Conservation (phyloP, 1,140 invertebrate species). For the Octopus sinensis region DNA sequence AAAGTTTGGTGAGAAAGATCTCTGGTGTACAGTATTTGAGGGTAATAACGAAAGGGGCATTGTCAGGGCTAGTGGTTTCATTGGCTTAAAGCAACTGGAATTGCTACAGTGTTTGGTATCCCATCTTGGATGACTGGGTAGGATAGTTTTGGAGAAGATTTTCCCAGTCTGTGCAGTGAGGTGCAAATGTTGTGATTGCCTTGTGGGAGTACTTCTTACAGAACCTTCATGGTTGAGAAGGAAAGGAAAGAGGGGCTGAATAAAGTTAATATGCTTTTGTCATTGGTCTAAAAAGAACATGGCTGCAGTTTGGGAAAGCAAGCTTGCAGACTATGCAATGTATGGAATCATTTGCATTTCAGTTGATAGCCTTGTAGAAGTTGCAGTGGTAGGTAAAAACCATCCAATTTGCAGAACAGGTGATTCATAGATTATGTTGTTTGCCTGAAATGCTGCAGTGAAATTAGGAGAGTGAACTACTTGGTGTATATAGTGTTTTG, state of each 20-base stretch:
- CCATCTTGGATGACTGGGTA: too few species aligned
- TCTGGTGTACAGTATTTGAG: too few species aligned
- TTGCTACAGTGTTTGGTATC: too few species aligned
- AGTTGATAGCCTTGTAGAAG: background rate
- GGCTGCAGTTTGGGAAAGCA: slow-evolving; percentile 4
- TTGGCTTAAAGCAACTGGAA: too few species aligned
- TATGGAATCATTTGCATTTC: background rate
- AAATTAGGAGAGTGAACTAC: background rate
- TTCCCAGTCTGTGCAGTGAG: background rate
- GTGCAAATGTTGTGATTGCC: background rate
- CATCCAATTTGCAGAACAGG: background rate
- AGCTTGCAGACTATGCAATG: background rate
- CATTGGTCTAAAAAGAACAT: background rate
- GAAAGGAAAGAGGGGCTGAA: background rate
- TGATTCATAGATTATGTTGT: background rate
- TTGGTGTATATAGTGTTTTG: too few species aligned
- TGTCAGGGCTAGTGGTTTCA: too few species aligned
- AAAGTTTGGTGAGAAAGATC: too few species aligned
- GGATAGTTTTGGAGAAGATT: too few species aligned
- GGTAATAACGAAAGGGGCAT: too few species aligned
- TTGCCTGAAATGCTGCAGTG: background rate
- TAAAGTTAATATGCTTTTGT: slow-evolving; percentile 10
- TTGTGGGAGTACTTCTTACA: background rate
- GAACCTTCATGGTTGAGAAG: too few species aligned
- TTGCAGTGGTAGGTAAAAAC: background rate